Conservation (phyloP, 1,140 invertebrate genomes). For the Drosophila nigrodunni region DNA sequence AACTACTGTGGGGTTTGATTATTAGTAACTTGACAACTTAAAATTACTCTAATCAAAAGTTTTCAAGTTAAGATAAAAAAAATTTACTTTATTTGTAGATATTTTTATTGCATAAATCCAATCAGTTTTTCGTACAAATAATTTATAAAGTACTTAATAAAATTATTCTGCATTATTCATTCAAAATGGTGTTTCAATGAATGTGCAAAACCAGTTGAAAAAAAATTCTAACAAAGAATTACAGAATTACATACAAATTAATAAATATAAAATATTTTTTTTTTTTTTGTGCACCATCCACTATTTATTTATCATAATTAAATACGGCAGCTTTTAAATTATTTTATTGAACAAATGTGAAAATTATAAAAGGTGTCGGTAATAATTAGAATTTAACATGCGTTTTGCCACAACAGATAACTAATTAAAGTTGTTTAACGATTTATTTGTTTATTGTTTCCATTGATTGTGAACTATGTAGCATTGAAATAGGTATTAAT, state of each 20-base stretch:
- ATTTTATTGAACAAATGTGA: conserved; percentile 28
- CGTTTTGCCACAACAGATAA: conserved; percentile 11
- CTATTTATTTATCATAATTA: conserved; percentile 54
- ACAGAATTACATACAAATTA: conserved; percentile 35
- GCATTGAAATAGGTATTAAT: conserved; percentile 15
- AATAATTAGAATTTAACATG: conserved; percentile 38
- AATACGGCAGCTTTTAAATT: conserved; percentile 35
- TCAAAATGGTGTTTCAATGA: conserved; percentile 23
- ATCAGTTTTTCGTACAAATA: conserved; percentile 9
- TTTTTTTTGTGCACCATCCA: conserved; percentile 8
- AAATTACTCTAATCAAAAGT: too few species aligned
- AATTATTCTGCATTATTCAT: conserved; percentile 29
- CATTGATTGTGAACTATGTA: not conserved
- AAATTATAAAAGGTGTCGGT: conserved; percentile 20
- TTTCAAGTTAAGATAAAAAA: too few species aligned
- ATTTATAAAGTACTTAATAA: not conserved
- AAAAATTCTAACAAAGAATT: conserved; percentile 29
- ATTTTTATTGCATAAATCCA: not conserved
- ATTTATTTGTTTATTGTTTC: not conserved
- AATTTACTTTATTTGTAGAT: too few species aligned
- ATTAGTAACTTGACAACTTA: not conserved
- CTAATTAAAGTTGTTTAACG: conserved; percentile 12
- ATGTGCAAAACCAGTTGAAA: conserved; percentile 39
- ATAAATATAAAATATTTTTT: conserved; percentile 30
- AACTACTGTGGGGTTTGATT: not conserved